Conservation (phyloP, 2,888 invertebrate genomes). For the Hanleya hanleyi region DNA sequence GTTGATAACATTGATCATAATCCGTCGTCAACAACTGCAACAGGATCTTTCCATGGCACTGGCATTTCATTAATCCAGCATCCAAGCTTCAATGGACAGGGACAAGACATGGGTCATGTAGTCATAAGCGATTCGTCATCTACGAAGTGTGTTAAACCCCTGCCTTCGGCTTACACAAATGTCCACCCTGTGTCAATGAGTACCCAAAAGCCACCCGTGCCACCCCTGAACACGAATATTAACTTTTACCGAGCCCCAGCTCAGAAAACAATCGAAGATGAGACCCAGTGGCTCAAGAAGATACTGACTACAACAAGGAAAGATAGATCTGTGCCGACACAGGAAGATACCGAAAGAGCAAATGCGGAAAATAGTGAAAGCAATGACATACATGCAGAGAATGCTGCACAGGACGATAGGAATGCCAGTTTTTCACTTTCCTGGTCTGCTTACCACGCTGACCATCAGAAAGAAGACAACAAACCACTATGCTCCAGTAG, state of each 20-base stretch:
- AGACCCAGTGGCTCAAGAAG: no score
- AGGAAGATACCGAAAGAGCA: no score
- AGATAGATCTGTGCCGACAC: no score
- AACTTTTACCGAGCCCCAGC: no score
- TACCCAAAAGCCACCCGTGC: no score
- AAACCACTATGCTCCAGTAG: background rate
- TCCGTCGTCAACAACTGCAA: constrained; percentile 21
- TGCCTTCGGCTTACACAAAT: background rate
- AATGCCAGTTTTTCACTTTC: background rate
- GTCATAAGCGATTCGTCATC: background rate
- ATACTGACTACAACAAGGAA: no score
- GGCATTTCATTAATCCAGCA: constrained; percentile 19
- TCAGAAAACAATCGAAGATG: no score
- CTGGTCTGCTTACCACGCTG: background rate
- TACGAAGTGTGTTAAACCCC: background rate
- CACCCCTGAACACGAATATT: no score
- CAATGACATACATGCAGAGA: background rate
- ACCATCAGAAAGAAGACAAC: background rate
- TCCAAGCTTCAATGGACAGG: background rate
- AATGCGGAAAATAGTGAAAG: background rate
- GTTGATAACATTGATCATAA: constrained; percentile 28
- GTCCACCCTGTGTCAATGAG: background rate
- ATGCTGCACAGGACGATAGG: background rate
- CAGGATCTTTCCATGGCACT: constrained; percentile 18
- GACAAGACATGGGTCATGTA: background rate